Conservation (phyloP, 1,140 invertebrate genomes). For the Trichomalopsis sarcophagae region DNA sequence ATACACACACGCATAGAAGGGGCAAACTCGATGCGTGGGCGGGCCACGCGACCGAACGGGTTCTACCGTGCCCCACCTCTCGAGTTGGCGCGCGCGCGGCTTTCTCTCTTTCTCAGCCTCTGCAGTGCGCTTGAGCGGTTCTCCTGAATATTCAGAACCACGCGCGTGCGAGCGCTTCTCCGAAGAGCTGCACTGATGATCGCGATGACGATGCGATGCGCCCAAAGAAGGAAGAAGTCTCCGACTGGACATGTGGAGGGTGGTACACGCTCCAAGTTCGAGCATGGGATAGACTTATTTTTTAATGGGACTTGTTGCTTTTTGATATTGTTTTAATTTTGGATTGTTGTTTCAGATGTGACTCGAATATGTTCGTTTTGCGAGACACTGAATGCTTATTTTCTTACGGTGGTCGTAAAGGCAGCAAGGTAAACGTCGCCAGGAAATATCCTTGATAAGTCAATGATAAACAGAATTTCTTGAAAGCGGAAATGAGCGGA, state of each 20-base stretch:
- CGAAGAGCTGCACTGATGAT: background rate
- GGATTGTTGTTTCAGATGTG: no score
- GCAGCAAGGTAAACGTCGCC: no score
- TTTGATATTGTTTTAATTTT: background rate
- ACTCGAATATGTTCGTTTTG: no score
- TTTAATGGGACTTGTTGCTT: background rate
- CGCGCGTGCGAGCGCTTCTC: background rate
- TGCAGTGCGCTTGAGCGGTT: background rate
- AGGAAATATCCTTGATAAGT: background rate
- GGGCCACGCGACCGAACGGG: slow-evolving; percentile 53
- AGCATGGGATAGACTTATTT: background rate
- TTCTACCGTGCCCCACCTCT: slow-evolving; percentile 37
- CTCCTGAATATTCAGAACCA: slow-evolving; percentile 33
- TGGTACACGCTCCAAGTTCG: background rate
- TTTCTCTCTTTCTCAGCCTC: background rate
- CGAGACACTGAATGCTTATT: no score
- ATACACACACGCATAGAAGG: slow-evolving; percentile 27
- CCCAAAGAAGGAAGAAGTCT: slow-evolving; percentile 37
- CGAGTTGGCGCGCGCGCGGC: background rate
- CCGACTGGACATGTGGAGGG: background rate
- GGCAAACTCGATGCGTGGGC: slow-evolving; percentile 45
- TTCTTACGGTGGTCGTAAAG: no score
- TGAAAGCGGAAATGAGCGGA: background rate
- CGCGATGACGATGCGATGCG: slow-evolving; percentile 27
- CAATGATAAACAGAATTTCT: slow-evolving; percentile 13